Percentiles rank a stretch among this genome's conserved stretches.
Conservation (phyloP, 1,140 invertebrate species). For the Drosophila novamexicana region DNA sequence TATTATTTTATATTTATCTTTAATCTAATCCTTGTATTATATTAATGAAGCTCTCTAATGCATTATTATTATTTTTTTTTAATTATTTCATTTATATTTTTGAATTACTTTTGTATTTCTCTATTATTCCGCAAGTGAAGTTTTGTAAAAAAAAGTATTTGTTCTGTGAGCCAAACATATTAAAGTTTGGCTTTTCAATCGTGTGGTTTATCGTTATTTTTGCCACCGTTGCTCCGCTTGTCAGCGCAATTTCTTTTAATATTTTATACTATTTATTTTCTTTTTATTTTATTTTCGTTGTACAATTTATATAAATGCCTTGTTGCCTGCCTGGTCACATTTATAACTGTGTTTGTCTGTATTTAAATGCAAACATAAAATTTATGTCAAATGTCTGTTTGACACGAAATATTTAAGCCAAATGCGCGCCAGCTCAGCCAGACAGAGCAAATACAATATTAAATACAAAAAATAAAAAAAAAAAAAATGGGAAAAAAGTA, state of each 20-base stretch:
- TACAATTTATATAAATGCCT: slow-evolving; percentile 43
- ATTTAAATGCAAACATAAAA: slow-evolving; percentile 84
- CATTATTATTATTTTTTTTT: too few species aligned
- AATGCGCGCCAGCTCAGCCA: slow-evolving; percentile 55
- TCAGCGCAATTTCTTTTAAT: slow-evolving; percentile 40
- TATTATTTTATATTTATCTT: too few species aligned
- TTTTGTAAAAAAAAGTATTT: too few species aligned
- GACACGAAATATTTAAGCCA: slow-evolving; percentile 83
- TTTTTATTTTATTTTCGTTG: background rate
- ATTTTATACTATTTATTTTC: slow-evolving; percentile 56
- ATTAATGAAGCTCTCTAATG: too few species aligned
- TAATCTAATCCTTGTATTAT: too few species aligned
- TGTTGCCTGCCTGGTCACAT: slow-evolving; percentile 18
- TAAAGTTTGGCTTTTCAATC: too few species aligned
- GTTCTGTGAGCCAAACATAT: too few species aligned
- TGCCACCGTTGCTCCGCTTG: too few species aligned
- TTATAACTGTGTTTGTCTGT: slow-evolving; percentile 43
- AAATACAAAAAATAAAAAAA: slow-evolving; percentile 44
- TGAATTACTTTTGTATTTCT: too few species aligned
- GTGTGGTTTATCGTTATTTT: too few species aligned
- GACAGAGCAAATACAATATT: slow-evolving; percentile 65
- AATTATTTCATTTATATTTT: too few species aligned
- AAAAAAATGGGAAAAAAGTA: slow-evolving; percentile 13
- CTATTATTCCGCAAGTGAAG: too few species aligned
- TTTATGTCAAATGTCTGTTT: slow-evolving; percentile 84